Base-by-base conservation (phyloP, 2,113 vertebrate genomes). In the Poeciliopsis occidentalis region DNA sequence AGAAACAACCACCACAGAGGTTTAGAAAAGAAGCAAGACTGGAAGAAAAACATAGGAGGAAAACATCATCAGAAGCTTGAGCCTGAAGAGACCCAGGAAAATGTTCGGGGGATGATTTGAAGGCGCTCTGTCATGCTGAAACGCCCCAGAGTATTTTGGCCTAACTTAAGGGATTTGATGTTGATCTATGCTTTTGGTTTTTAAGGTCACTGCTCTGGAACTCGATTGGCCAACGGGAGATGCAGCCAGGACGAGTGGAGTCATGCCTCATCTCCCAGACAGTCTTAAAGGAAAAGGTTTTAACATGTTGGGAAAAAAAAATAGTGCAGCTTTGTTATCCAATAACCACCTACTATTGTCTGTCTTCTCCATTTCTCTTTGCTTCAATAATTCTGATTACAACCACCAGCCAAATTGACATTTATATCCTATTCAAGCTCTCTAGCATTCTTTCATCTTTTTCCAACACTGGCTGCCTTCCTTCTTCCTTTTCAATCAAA, bases 221-320 rank as follows among this genome's bases (percentile, higher is more conserved):
- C 15, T 84, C 68, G 76, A 65, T 62, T 47, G 76, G 78, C 77
- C 79, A 80, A 66, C 4, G 39, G 65, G 73, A 76, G 78, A 70
- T 44, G 82, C 81, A 80, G 67, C 82, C 78, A 87, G 74, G 68
- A 71, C 78, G 80, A 8, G 12, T 84, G 65, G 61, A 72, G 76
- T 75, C 26, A 77, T 75, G 57, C 71, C 62, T 73, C 73, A 79
- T 61, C 60, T 30, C 76, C 1, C 3, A 67, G 67, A 78, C 78
- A 80, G 78, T 73, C 62, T 17, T 83, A 74, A 76, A 86, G 66
- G 67, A 79, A 77, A 82, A 77, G 78, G 70, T 80, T 78, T 88
- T 81, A 78, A 32, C 73, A n/a, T 63, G 61, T 63, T 67, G 41
- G 34, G 0, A n/a, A 86, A 85, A 80, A n/a, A 85, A 81, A 64